Conservation (phyloP, 2,113 vertebrate genomes). For the Pyxicephalus adspersus region DNA sequence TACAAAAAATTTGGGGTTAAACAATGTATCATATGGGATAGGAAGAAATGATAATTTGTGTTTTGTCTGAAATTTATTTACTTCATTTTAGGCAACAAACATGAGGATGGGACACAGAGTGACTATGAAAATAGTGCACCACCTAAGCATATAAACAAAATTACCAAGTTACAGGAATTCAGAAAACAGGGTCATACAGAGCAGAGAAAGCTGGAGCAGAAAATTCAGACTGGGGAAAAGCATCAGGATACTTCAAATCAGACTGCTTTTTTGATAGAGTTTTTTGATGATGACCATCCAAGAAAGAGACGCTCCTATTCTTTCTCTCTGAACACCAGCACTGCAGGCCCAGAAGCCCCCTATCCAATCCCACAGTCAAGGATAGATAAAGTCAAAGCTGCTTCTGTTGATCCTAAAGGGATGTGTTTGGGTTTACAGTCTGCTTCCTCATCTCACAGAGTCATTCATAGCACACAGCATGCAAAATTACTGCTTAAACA, state of each 20-base stretch:
- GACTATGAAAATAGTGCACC: constrained; percentile 92
- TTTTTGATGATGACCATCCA: constrained; percentile 90
- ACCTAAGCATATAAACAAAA: constrained; percentile 83
- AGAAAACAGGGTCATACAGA: constrained; percentile 78
- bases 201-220: constrained; percentile 70
- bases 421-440: constrained; percentile 76
- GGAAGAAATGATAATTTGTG: too few relatives aligned
- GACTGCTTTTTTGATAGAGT: constrained; percentile 92
- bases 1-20: too few relatives aligned
- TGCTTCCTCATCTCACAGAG: constrained; percentile 71
- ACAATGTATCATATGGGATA: too few relatives aligned
- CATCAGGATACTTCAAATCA: constrained; percentile 74
- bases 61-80: not conserved
- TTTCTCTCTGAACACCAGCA: constrained; percentile 86
- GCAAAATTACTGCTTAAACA: constrained; percentile 89
- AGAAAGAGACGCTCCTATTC: constrained; percentile 91
- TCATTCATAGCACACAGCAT: constrained; percentile 74
- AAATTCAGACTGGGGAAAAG: constrained; percentile 71
- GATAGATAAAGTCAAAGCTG: constrained; percentile 74
- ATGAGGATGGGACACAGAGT: constrained; percentile 96
- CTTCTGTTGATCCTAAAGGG: constrained; percentile 73
- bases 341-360: constrained; percentile 76
- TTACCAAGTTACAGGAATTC: constrained; percentile 85
- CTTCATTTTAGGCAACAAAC: constrained; percentile 86
- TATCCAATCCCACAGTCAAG: constrained; percentile 80